Conservation (phyloP, 2,888 invertebrate species). For the Agrotis segetum region DNA sequence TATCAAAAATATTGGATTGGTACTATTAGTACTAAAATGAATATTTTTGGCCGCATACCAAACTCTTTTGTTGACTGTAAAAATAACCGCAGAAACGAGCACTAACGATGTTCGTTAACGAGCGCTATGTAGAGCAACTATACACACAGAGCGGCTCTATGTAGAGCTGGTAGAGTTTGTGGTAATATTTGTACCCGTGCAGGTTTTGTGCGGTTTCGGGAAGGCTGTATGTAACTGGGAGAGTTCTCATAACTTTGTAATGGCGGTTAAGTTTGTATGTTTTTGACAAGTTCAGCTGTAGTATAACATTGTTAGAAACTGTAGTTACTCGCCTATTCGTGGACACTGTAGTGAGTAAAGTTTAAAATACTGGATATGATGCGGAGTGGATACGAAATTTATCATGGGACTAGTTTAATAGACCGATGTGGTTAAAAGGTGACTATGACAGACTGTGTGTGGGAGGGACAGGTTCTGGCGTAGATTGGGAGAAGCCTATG, state of each 20-base stretch:
- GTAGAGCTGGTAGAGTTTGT: conserved; percentile 26
- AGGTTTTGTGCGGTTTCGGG: conserved; percentile 24
- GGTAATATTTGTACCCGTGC: conserved; percentile 21
- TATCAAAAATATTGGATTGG: too few relatives aligned
- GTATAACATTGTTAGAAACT: not conserved
- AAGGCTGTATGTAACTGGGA: not conserved
- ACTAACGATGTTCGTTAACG: conserved; percentile 47
- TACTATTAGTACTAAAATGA: not conserved
- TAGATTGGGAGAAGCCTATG: too few relatives aligned
- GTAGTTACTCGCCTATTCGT: too few relatives aligned
- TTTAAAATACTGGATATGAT: too few relatives aligned
- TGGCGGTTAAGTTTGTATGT: not conserved
- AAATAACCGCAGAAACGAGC: conserved; percentile 28
- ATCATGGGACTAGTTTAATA: too few relatives aligned
- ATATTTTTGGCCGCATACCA: not conserved
- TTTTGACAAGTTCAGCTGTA: conserved; percentile 12
- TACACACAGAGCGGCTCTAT: conserved; percentile 1
- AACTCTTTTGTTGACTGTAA: conserved; percentile 24
- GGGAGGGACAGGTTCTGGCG: too few relatives aligned
- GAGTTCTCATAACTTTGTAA: conserved; percentile 20
- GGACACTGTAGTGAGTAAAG: too few relatives aligned
- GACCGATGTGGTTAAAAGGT: too few relatives aligned
- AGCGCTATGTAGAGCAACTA: conserved; percentile 26
- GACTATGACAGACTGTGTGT: too few relatives aligned
- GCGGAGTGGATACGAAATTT: too few relatives aligned